phyloP scores from a whole-genome alignment of 2,113 vertebrate genomes.

The Plecotus auritus region DNA sequence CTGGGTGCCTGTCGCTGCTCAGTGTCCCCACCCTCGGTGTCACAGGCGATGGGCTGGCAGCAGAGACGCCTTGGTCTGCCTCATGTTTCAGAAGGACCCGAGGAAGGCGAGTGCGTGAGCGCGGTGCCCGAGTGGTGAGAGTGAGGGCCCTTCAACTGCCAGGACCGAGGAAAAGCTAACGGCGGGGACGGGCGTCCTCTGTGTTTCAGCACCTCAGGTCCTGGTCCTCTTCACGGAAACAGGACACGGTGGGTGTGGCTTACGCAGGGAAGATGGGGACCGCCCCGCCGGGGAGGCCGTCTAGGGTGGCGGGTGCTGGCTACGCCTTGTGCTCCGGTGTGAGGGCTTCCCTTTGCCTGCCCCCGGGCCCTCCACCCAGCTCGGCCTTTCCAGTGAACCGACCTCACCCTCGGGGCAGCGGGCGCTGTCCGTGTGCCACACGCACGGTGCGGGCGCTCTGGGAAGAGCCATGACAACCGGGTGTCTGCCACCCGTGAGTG shows the following conservation, averaged over 20 bases:
- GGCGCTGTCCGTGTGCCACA: fast-evolving
- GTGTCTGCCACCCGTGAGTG: fast-evolving
- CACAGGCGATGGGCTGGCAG: no score
- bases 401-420: fast-evolving
- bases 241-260: fast-evolving
- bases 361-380: background rate
- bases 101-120: fast-evolving
- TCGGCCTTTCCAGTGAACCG: fast-evolving
- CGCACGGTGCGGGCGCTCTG: fast-evolving
- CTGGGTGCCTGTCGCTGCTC: no score
- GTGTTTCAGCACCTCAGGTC: background rate
- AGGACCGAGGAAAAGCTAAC: background rate
- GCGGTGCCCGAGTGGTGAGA: background rate
- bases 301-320: fast-evolving
- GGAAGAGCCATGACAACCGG: background rate
- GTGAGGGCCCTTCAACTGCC: background rate
- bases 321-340: fast-evolving
- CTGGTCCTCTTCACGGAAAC: background rate
- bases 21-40: no score
- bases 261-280: fast-evolving
- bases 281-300: no score
- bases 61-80: background rate
- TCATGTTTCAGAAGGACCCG: background rate
- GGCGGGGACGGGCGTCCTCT: background rate
- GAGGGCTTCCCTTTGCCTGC: background rate